phyloP scores from a whole-genome alignment of 2,888 invertebrate species.

The Andrena flavipes region DNA sequence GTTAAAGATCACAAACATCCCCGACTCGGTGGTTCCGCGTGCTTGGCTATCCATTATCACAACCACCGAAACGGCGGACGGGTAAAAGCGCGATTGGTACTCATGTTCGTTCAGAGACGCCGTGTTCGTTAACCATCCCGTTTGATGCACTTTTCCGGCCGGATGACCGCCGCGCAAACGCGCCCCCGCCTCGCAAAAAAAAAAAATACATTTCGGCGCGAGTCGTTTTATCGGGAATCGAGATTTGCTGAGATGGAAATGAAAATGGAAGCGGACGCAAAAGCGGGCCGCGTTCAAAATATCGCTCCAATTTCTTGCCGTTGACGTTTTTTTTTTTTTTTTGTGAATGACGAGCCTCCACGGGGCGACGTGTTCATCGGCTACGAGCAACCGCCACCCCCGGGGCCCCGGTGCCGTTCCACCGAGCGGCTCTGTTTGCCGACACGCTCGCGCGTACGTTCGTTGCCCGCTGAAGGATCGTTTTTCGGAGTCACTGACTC shows the following conservation, averaged over 20 bases:
- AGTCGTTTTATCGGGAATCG: slow-evolving; percentile 65
- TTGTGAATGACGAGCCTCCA: slow-evolving; percentile 38
- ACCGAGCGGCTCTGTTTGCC: slow-evolving; percentile 83
- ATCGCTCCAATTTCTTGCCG: slow-evolving; percentile 63
- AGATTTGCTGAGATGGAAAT: slow-evolving; percentile 60
- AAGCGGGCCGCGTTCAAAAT: slow-evolving; percentile 51
- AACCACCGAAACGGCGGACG: background rate
- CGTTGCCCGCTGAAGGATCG: slow-evolving; percentile 80
- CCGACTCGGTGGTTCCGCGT: too few relatives aligned
- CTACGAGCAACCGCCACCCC: slow-evolving; percentile 39
- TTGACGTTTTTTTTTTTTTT: slow-evolving; percentile 69
- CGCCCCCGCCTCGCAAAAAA: background rate
- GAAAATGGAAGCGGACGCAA: slow-evolving; percentile 51
- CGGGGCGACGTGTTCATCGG: slow-evolving; percentile 50
- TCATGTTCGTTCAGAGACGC: slow-evolving; percentile 1
- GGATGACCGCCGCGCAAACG: slow-evolving; percentile 37
- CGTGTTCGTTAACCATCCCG: slow-evolving; percentile 15
- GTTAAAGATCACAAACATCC: too few relatives aligned
- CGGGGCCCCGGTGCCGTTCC: slow-evolving; percentile 65
- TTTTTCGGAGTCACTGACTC: slow-evolving; percentile 82
- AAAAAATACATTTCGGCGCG: slow-evolving; percentile 43
- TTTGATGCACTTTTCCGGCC: slow-evolving; percentile 38
- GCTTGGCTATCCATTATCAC: background rate
- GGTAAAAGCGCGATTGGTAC: background rate
- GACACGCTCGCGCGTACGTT: slow-evolving; percentile 78